phyloP scores from a whole-genome alignment of 1,140 invertebrate genomes.

The Eueides isabella region DNA sequence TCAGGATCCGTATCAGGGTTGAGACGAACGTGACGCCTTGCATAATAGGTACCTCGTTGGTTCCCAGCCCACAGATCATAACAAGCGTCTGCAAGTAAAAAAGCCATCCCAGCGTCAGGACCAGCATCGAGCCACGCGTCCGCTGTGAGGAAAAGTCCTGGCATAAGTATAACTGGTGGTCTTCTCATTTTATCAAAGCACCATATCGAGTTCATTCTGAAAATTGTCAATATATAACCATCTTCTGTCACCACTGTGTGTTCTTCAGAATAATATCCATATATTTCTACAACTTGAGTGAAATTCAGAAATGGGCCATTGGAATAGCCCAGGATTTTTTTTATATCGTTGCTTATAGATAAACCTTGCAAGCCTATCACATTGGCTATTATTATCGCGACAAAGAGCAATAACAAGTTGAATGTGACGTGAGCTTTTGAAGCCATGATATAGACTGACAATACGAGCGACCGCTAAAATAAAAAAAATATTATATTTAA shows the following conservation, averaged over 20 bases:
- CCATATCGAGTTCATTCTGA: constrained; percentile 66
- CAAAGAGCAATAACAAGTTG: constrained; percentile 39
- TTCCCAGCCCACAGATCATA: constrained; percentile 91
- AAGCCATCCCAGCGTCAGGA: constrained; percentile 85
- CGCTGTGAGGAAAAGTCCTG: constrained; percentile 87
- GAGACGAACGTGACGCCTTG: constrained; percentile 80
- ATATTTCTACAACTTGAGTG: constrained; percentile 45
- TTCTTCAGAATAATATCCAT: constrained; percentile 55
- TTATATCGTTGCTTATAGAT: constrained; percentile 41
- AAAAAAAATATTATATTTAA: constrained; percentile 13
- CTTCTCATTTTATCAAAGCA: constrained; percentile 26
- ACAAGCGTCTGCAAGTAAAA: constrained; percentile 86
- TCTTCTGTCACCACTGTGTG: constrained; percentile 74
- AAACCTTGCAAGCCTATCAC: constrained; percentile 24
- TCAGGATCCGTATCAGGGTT: constrained; percentile 79
- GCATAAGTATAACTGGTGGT: constrained; percentile 72
- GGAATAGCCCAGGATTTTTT: constrained; percentile 42
- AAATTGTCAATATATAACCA: constrained; percentile 78
- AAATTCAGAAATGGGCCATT: constrained; percentile 53
- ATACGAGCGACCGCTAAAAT: constrained; percentile 17
- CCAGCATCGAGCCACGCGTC: constrained; percentile 86
- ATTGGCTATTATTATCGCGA: constrained; percentile 38
- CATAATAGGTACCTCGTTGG: constrained; percentile 86
- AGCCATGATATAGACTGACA: constrained; percentile 54
- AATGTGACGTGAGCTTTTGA: constrained; percentile 50